phyloP scores from a whole-genome alignment of 2,888 invertebrate genomes.

The Phengaris arion region DNA sequence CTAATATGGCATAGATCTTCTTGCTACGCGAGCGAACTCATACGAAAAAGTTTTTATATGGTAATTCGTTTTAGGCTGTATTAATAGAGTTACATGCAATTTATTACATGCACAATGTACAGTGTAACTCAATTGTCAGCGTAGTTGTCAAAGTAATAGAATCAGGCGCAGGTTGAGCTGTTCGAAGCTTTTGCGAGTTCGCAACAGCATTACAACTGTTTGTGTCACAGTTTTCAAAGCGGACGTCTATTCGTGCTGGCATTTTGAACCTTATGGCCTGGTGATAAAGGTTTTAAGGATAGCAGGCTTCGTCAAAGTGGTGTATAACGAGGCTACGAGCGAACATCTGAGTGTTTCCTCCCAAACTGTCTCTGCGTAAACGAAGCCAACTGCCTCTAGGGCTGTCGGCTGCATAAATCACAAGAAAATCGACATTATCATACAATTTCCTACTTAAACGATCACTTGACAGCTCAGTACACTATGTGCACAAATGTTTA shows the following conservation, averaged over 20 bases:
- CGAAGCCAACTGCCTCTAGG: constrained; percentile 45
- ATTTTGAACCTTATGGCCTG: background rate
- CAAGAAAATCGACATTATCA: background rate
- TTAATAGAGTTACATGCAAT: background rate
- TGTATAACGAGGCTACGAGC: constrained; percentile 40
- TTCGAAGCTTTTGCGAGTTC: constrained; percentile 6
- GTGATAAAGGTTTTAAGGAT: background rate
- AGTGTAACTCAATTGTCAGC: background rate
- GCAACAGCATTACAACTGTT: constrained; percentile 18
- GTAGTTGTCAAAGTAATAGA: background rate
- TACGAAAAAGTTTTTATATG: too few relatives aligned
- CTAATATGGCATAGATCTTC: too few relatives aligned
- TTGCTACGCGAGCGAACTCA: too few relatives aligned
- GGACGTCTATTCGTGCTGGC: background rate
- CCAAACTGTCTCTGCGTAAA: constrained; percentile 49
- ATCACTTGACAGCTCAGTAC: too few relatives aligned
- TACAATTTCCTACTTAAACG: too few relatives aligned
- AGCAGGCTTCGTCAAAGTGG: constrained; percentile 33
- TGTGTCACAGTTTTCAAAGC: background rate
- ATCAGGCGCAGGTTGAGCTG: constrained; percentile 4
- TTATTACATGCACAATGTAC: background rate
- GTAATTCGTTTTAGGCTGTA: too few relatives aligned
- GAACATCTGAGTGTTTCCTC: constrained; percentile 40
- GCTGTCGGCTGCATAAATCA: constrained; percentile 29
- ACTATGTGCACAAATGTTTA: too few relatives aligned